Evolutionary conservation across 1,140 invertebrate species (phyloP).

Genomic region (Euwallacea fornicatus): DNA sequence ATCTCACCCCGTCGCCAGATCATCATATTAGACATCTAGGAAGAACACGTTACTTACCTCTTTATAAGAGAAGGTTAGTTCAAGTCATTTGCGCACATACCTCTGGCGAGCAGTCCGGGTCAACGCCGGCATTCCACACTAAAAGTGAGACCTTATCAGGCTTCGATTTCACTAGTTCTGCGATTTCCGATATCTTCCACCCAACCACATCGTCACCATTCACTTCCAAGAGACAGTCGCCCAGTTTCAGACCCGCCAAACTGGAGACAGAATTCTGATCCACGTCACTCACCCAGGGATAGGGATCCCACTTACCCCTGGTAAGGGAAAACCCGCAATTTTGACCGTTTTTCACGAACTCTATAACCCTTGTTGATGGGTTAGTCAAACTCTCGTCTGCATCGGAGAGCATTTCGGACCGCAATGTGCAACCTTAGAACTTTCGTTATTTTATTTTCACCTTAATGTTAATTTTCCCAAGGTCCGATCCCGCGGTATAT

Average conservation of each 20-base stretch:
- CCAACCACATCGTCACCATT: conserved; percentile 65
- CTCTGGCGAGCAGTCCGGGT: conserved; percentile 56
- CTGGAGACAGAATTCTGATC: conserved; percentile 56
- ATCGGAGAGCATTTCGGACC: conserved; percentile 43
- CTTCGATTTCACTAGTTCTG: conserved; percentile 57
- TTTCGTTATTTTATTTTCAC: conserved; percentile 46
- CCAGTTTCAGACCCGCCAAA: conserved; percentile 56
- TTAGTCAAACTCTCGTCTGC: conserved; percentile 48
- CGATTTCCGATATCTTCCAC: conserved; percentile 60
- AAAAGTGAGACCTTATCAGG: conserved; percentile 52
- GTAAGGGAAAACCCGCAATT: conserved; percentile 66
- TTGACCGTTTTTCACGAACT: conserved; percentile 48
- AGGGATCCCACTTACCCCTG: conserved; percentile 70
- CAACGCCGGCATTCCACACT: conserved; percentile 56
- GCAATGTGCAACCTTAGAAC: conserved; percentile 37
- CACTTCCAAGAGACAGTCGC: conserved; percentile 68
- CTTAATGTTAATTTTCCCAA: conserved; percentile 47
- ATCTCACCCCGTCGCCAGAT: no score
- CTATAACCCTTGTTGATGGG: conserved; percentile 49
- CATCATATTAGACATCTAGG: no score
- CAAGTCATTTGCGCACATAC: conserved; percentile 42
- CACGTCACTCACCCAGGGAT: conserved; percentile 66
- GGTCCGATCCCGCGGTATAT: conserved; percentile 35
- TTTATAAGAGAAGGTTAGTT: no score
- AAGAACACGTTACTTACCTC: no score